phyloP scores from a whole-genome alignment of 92 coral and sea anemone genomes.

The Siderastrea siderea region DNA sequence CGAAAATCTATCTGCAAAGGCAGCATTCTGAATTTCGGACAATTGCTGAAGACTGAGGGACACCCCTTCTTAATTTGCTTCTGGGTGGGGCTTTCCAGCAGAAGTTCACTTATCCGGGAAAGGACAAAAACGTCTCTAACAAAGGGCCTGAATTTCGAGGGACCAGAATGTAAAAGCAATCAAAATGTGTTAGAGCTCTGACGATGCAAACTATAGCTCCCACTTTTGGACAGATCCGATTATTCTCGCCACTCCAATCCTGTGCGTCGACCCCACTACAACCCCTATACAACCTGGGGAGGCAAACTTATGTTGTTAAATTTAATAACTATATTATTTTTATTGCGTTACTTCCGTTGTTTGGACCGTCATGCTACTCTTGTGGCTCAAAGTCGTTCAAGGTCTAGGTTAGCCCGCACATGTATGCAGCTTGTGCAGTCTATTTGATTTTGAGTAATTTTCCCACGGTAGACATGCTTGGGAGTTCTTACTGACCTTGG shows the following conservation, averaged over 20 bases:
- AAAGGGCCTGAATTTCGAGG: constrained; percentile 7
- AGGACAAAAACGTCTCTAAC: constrained; percentile 25
- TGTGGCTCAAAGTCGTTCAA: too few species aligned
- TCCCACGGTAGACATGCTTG: too few species aligned
- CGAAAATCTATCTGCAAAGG: constrained; percentile 24
- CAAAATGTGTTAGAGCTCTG: constrained; percentile 42
- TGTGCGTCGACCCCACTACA: neutral
- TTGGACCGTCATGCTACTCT: too few species aligned
- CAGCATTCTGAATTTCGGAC: constrained; percentile 20
- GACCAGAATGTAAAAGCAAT: constrained; percentile 30
- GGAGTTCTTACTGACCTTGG: too few species aligned
- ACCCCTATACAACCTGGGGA: too few species aligned
- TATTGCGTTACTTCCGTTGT: too few species aligned
- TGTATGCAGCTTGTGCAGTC: too few species aligned
- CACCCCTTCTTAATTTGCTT: neutral
- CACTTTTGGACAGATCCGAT: constrained; percentile 31
- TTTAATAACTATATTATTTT: too few species aligned
- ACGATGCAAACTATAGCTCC: constrained; percentile 18
- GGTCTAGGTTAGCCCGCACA: too few species aligned
- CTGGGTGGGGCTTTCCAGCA: constrained; percentile 58
- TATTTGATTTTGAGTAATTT: too few species aligned
- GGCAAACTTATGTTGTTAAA: too few species aligned
- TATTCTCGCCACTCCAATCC: neutral
- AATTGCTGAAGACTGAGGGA: constrained; percentile 34
- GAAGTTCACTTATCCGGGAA: constrained; percentile 34